Conservation (phyloP, 2,797 vertebrate species). For the Argentina silus region DNA sequence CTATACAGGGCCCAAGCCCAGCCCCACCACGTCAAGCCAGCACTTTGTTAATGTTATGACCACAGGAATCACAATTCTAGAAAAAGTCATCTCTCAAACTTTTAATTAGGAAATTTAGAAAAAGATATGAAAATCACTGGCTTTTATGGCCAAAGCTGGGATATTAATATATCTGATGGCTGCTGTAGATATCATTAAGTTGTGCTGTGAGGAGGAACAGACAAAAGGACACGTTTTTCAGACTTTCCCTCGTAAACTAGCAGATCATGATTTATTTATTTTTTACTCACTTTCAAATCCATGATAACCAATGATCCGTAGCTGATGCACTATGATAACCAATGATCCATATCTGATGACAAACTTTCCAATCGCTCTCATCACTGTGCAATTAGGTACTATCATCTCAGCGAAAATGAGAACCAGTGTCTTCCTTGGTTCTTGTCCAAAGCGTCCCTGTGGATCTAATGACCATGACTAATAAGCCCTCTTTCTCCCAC, state of each 20-base stretch:
- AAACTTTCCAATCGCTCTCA: not conserved
- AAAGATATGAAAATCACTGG: slow-evolving; percentile 48
- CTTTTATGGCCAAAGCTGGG: slow-evolving; percentile 47
- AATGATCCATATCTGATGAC: too few species aligned
- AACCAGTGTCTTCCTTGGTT: not conserved
- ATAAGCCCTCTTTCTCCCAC: slow-evolving; percentile 48
- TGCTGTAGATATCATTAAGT: slow-evolving; percentile 43
- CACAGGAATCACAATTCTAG: not conserved
- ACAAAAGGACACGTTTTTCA: slow-evolving; percentile 4
- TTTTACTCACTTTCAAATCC: not conserved
- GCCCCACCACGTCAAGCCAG: too few species aligned
- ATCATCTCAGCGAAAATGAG: too few species aligned
- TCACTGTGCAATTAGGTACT: not conserved
- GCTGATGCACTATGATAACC: too few species aligned
- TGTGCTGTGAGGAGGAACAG: slow-evolving; percentile 53
- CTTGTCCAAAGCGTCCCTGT: slow-evolving; percentile 16
- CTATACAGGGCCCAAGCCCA: too few species aligned
- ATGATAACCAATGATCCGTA: too few species aligned
- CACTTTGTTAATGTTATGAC: not conserved
- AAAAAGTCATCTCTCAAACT: slow-evolving; percentile 4
- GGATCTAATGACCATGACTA: slow-evolving; percentile 30
- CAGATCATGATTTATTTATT: not conserved
- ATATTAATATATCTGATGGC: slow-evolving; percentile 56
- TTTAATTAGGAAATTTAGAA: slow-evolving; percentile 45
- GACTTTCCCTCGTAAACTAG: not conserved